A percentile compares a stretch with the other conserved stretches of the same genome.
These are phyloP conservation scores for Steinernema khuongi DNA, from an alignment of 1,140 invertebrate genomes.

Conservation along the genomic window DNA sequence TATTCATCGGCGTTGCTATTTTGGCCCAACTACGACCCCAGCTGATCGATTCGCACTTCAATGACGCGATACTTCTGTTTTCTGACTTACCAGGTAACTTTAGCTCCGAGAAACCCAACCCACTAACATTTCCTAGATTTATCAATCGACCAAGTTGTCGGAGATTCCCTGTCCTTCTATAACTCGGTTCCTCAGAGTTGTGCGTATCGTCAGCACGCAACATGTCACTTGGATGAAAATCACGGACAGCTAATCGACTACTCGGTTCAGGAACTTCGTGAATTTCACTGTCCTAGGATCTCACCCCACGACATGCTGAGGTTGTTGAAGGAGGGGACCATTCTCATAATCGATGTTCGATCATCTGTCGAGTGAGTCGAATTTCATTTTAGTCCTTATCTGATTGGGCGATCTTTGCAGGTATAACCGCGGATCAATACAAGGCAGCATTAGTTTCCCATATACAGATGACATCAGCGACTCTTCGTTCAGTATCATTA, in stretches of 20 bases:
- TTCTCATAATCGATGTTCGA: slow-evolving; percentile 32
- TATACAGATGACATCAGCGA: slow-evolving; percentile 30
- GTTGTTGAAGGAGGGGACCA: slow-evolving; percentile 20
- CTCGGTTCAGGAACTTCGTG: slow-evolving; percentile 1
- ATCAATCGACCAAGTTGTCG: slow-evolving; percentile 27
- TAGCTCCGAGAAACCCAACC: background rate
- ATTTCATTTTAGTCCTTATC: background rate
- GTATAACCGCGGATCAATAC: slow-evolving; percentile 18
- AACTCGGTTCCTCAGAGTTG: slow-evolving; percentile 24
- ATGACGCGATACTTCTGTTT: slow-evolving; percentile 51
- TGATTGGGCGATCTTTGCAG: slow-evolving; percentile 23
- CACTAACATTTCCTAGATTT: slow-evolving; percentile 26
- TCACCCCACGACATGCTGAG: slow-evolving; percentile 21
- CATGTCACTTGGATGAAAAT: background rate
- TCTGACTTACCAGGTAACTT: slow-evolving; percentile 53
- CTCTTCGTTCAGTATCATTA: slow-evolving; percentile 25
- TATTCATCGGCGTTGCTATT: slow-evolving; percentile 89
- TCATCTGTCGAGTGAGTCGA: slow-evolving; percentile 28
- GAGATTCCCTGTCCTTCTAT: slow-evolving; percentile 24
- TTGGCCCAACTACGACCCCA: slow-evolving; percentile 67
- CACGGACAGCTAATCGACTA: background rate
- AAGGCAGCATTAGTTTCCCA: slow-evolving; percentile 29
- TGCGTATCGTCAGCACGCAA: slow-evolving; percentile 20
- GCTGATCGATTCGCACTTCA: slow-evolving; percentile 49
- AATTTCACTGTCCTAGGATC: slow-evolving; percentile 23